These are phyloP conservation scores for Atherinosoma microstoma DNA, from an alignment of 2,797 vertebrate genomes.

Conservation along the genomic window DNA sequence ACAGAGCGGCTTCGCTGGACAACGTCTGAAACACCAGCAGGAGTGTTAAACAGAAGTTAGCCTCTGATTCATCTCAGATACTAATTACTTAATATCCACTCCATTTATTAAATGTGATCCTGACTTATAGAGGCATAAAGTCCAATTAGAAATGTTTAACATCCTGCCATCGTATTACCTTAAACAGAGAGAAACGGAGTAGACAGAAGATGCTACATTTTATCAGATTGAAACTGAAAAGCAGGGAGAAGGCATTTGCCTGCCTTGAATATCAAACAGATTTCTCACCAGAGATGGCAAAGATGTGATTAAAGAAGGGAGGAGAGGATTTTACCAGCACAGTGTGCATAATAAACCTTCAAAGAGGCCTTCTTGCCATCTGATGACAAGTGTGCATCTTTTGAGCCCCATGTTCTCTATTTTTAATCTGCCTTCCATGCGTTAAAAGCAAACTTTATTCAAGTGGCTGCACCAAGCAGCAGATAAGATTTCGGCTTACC, in stretches of 20 bases:
- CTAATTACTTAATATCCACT: slow-evolving; percentile 21
- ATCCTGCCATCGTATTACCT: slow-evolving; percentile 28
- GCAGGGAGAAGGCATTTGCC: slow-evolving; percentile 56
- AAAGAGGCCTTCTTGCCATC: slow-evolving; percentile 62
- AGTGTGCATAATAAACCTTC: slow-evolving; percentile 71
- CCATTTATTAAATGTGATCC: slow-evolving; percentile 19
- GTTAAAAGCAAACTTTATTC: slow-evolving; percentile 28
- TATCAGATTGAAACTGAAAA: slow-evolving; percentile 62
- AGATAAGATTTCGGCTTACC: slow-evolving; percentile 69
- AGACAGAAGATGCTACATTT: slow-evolving; percentile 52
- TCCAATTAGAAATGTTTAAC: slow-evolving; percentile 34
- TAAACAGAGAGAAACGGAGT: slow-evolving; percentile 23
- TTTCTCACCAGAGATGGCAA: slow-evolving; percentile 67
- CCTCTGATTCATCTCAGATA: slow-evolving; percentile 19
- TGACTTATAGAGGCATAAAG: slow-evolving; percentile 34
- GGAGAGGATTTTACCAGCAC: slow-evolving; percentile 64
- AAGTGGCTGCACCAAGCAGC: slow-evolving; percentile 14
- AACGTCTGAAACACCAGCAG: slow-evolving; percentile 54
- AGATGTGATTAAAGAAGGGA: slow-evolving; percentile 77
- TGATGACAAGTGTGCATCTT: slow-evolving; percentile 65
- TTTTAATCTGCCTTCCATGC: slow-evolving; percentile 58
- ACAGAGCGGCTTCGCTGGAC: slow-evolving; percentile 85
- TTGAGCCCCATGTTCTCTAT: slow-evolving; percentile 41
- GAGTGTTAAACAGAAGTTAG: background rate
- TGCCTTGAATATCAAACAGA: slow-evolving; percentile 78